phyloP scores from a whole-genome alignment of 2,888 invertebrate genomes.

The Drosophila niveifrons region DNA sequence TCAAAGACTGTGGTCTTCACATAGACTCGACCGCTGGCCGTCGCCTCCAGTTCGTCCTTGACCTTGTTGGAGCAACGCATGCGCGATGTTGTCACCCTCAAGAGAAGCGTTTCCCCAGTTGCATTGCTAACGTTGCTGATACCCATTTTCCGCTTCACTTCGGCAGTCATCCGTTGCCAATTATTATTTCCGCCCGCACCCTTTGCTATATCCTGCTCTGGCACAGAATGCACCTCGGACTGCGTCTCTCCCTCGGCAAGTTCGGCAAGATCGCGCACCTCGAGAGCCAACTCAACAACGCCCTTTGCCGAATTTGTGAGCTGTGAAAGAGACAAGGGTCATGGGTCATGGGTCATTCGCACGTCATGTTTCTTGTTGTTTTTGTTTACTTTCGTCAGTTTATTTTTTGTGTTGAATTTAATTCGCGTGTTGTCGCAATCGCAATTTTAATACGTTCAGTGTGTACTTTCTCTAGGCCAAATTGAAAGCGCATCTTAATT shows the following conservation, averaged over 20 bases:
- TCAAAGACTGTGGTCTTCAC: constrained; percentile 92
- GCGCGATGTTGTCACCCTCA: constrained; percentile 83
- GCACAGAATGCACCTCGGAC: background rate
- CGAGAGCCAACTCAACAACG: constrained; percentile 83
- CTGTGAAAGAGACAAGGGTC: constrained; percentile 54
- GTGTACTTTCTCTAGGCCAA: constrained; percentile 54
- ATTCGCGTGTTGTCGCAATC: constrained; percentile 45
- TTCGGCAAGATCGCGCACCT: constrained; percentile 80
- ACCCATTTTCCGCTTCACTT: constrained; percentile 83
- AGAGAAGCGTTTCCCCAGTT: constrained; percentile 59
- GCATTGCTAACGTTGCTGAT: constrained; percentile 65
- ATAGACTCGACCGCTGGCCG: constrained; percentile 87
- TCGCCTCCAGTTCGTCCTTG: constrained; percentile 84
- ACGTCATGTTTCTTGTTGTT: constrained; percentile 2
- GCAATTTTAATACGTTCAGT: constrained; percentile 18
- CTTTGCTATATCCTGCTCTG: constrained; percentile 9
- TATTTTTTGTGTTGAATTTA: constrained; percentile 22
- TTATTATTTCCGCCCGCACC: constrained; percentile 48
- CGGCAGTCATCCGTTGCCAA: constrained; percentile 82
- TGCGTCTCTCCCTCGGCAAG: constrained; percentile 53
- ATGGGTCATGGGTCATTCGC: constrained; percentile 47
- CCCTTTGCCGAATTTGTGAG: constrained; percentile 82
- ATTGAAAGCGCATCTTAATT: constrained; percentile 44
- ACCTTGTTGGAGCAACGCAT: constrained; percentile 85
- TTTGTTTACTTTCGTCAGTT: constrained; percentile 31